Evolutionary conservation across 2,113 vertebrate genomes (phyloP), one percentile per base, ranked within the genome.

Genomic region (Macaca fascicularis): DNA sequence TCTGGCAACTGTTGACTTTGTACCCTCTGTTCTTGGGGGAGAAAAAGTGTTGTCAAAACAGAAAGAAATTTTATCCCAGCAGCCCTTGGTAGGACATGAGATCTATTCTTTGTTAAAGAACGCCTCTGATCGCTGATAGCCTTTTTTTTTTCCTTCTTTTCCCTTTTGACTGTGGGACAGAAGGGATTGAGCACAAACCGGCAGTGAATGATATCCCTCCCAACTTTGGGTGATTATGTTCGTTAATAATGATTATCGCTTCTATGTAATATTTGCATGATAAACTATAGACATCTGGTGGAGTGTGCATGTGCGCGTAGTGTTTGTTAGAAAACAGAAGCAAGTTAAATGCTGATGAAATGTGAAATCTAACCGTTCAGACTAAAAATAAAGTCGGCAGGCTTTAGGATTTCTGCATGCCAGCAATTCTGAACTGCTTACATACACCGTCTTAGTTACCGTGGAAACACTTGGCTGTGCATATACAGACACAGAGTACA

Each of bases 381-480:
- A 80, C 64, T 84, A 48, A 75, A 98, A 98, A 96, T 70, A 55
- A 13, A 97, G 86, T 48, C 91, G 0, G 97, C 19, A 87, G 92
- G 88, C 72, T 97, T 94, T 1, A 78, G 57, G 94, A 92, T 93
- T 94, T 98, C 19, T 95, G 70, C 84, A 0, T 4, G 27, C 94
- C 97, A 13, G 96, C 94, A 11, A 19, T 88, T 90, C 97, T 30
- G 0, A 79, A 17, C 0, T 0, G 1, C 57, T 95, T 6, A 20
- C 1, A 1, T 3, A 32, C 48, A 5, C 43, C 0, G 67, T 86
- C 91, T 97, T 69, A 19, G 98, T 98, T 98, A 93, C 98, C 72
- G 92, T 97, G 98, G 98, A 98, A 98, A 98, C 98, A 40, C 13
- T 92, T 90, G 97, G 10, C 95, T 59, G 43, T 38, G 94, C 61